phyloP scores from a whole-genome alignment of 2,888 invertebrate species.

The Drosophila acutilabella region DNA sequence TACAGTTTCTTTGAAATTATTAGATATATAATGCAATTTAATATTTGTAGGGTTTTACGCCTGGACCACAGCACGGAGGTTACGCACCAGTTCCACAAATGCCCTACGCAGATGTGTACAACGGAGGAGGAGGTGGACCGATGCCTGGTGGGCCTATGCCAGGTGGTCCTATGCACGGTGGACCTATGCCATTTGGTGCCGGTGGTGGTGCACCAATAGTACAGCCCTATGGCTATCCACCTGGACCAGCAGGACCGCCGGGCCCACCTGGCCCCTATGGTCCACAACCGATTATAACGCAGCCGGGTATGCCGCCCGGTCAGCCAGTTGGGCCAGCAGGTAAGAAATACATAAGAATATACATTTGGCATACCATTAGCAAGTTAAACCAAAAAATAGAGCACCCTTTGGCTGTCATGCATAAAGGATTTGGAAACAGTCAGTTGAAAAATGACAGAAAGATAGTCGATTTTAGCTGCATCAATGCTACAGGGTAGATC shows the following conservation, averaged over 20 bases:
- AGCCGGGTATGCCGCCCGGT: conserved; percentile 76
- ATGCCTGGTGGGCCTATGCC: too few species aligned
- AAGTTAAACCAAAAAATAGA: too few species aligned
- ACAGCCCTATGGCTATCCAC: conserved; percentile 53
- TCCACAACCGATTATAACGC: conserved; percentile 79
- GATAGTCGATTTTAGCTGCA: too few species aligned
- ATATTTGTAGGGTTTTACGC: conserved; percentile 75
- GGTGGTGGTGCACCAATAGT: conserved; percentile 29
- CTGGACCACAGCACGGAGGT: conserved; percentile 67
- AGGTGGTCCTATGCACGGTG: conserved; percentile 12
- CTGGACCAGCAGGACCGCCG: conserved; percentile 54
- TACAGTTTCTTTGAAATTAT: background rate
- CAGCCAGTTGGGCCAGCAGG: conserved; percentile 63
- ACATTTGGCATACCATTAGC: too few species aligned
- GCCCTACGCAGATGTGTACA: conserved; percentile 63
- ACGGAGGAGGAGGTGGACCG: conserved; percentile 37
- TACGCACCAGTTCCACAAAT: conserved; percentile 84
- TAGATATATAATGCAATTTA: conserved; percentile 1
- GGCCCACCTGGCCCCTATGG: conserved; percentile 52
- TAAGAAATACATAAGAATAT: background rate
- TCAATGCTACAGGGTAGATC: too few species aligned
- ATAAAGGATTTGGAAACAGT: too few species aligned
- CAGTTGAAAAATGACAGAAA: too few species aligned
- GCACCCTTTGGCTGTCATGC: too few species aligned
- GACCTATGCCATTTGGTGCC: conserved; percentile 42